These are phyloP conservation scores for Takifugu flavidus DNA, from an alignment of 2,113 vertebrate species.

Conservation along the genomic window DNA sequence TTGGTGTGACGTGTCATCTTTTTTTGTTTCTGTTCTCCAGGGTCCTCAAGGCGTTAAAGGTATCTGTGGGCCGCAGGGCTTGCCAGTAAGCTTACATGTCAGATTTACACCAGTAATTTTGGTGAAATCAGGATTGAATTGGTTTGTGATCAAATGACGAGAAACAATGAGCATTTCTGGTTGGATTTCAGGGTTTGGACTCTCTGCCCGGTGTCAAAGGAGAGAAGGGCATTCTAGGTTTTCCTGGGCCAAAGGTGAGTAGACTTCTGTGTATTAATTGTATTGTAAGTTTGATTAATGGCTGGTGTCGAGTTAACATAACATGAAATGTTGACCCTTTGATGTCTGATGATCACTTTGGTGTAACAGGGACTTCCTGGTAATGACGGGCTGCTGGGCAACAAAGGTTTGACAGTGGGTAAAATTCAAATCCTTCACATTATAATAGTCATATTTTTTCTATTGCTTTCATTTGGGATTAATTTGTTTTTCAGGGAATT, in stretches of 20 bases:
- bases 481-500: conserved; percentile 47
- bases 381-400: conserved; percentile 36
- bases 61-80: conserved; percentile 39
- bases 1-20: conserved; percentile 12
- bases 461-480: background rate
- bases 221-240: conserved; percentile 69
- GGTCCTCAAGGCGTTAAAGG: conserved; percentile 59
- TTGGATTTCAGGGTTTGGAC: conserved; percentile 55
- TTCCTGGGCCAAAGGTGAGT: conserved; percentile 65
- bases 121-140: background rate
- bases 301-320: background rate
- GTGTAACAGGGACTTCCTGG: conserved; percentile 74
- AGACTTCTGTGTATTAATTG: background rate
- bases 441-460: background rate
- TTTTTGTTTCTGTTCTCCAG: conserved; percentile 32
- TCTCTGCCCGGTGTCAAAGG: conserved; percentile 51
- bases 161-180: background rate
- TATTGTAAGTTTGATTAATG: background rate
- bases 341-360: background rate
- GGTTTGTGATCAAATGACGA: no score
- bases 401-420: conserved; percentile 50
- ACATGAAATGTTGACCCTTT: background rate
- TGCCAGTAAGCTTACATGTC: conserved; percentile 41
- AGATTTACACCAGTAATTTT: background rate
- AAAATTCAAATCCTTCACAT: background rate